Conservation (phyloP, 1,140 invertebrate species). For the Stegodyphus dumicola region DNA sequence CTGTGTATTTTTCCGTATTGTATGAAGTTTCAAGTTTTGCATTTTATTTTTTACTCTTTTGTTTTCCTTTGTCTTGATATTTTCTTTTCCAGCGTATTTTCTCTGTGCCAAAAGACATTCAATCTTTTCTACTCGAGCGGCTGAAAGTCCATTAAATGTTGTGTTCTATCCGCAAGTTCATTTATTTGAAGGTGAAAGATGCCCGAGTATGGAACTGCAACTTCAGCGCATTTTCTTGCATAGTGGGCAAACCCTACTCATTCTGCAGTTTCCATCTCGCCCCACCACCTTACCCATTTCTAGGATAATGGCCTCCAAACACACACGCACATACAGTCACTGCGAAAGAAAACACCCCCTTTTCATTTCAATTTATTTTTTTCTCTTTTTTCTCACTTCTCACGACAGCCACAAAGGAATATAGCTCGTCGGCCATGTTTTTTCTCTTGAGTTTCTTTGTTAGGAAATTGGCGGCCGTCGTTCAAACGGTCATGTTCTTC, state of each 20-base stretch:
- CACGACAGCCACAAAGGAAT: slow-evolving; percentile 10
- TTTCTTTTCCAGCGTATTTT: too few species aligned
- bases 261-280: background rate
- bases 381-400: background rate
- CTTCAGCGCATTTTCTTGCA: slow-evolving; percentile 40
- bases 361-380: slow-evolving; percentile 43
- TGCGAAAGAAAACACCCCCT: slow-evolving; percentile 32
- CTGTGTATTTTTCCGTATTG: too few species aligned
- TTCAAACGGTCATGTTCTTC: slow-evolving; percentile 33
- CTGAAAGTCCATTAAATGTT: slow-evolving; percentile 11
- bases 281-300: background rate
- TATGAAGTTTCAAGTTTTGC: too few species aligned
- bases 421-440: background rate
- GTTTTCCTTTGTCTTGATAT: too few species aligned
- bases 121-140: slow-evolving; percentile 26
- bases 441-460: slow-evolving; percentile 1
- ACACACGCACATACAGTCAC: background rate
- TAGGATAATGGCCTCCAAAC: slow-evolving; percentile 31
- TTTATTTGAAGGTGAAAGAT: slow-evolving; percentile 45
- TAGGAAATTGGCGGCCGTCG: slow-evolving; percentile 28
- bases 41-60: too few species aligned
- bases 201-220: background rate
- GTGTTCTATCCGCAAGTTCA: slow-evolving; percentile 5
- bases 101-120: slow-evolving; percentile 8
- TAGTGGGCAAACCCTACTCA: background rate